Conservation (phyloP, 2,797 vertebrate species). For the Tamandua tetradactyla region DNA sequence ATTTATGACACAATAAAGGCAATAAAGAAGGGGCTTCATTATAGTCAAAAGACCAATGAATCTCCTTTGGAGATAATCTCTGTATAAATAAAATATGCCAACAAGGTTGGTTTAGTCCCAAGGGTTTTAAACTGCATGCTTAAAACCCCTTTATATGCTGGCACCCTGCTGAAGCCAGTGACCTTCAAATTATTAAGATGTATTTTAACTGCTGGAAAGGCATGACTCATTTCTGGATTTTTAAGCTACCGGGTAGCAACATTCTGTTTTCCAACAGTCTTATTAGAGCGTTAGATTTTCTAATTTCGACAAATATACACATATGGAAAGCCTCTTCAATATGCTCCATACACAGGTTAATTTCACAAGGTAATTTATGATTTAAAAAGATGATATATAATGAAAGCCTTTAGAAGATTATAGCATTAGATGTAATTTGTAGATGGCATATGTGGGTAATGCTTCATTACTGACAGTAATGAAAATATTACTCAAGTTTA, state of each 20-base stretch:
- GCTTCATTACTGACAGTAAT: neutral
- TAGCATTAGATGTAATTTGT: neutral
- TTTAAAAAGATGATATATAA: slow-evolving; percentile 1
- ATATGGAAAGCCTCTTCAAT: neutral
- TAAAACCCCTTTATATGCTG: slow-evolving; percentile 67
- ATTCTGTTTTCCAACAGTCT: slow-evolving; percentile 30
- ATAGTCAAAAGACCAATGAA: slow-evolving; percentile 67
- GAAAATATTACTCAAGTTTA: neutral
- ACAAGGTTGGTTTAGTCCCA: slow-evolving; percentile 67
- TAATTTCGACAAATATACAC: slow-evolving; percentile 6
- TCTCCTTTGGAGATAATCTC: slow-evolving; percentile 69
- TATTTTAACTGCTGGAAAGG: slow-evolving; percentile 64
- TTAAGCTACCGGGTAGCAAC: slow-evolving; percentile 39
- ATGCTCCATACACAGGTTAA: neutral
- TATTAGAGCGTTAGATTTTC: slow-evolving; percentile 62
- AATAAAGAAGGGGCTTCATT: slow-evolving; percentile 45
- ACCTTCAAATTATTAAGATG: slow-evolving; percentile 75
- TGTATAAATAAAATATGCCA: slow-evolving; percentile 75
- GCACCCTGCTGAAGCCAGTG: slow-evolving; percentile 70
- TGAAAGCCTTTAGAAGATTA: neutral
- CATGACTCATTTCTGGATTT: slow-evolving; percentile 60
- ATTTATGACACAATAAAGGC: slow-evolving; percentile 71
- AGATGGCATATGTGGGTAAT: neutral
- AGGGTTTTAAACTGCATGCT: slow-evolving; percentile 60
- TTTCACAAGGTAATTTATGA: neutral